Percentiles rank a stretch among this genome's conserved stretches.
These are phyloP conservation scores for Pardalotus punctatus DNA, from an alignment of 2,113 vertebrate species.

Conservation along the genomic window DNA sequence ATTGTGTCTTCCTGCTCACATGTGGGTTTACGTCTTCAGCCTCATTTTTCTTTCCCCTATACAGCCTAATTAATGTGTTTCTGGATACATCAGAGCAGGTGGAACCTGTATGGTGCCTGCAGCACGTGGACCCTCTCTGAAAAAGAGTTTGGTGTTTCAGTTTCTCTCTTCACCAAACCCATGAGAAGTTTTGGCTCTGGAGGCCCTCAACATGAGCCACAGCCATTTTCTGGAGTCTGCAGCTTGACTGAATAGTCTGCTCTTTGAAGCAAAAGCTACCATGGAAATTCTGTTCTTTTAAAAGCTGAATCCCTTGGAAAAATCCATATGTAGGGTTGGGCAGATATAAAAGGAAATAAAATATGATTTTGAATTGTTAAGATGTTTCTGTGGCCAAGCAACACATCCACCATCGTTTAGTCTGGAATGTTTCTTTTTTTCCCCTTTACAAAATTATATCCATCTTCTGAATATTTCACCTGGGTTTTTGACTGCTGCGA, in stretches of 20 bases:
- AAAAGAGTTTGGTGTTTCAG: not conserved
- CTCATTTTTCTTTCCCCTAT: not conserved
- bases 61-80: not conserved
- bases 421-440: not conserved
- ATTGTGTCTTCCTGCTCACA: not conserved
- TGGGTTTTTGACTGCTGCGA: not conserved
- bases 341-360: not conserved
- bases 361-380: not conserved
- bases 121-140: not conserved
- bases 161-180: not conserved
- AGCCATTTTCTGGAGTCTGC: not conserved
- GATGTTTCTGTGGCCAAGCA: not conserved
- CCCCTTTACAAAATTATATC: not conserved
- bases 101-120: not conserved
- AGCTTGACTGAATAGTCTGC: not conserved
- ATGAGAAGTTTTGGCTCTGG: not conserved
- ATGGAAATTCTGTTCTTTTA: not conserved
- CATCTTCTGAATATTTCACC: not conserved
- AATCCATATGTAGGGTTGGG: not conserved
- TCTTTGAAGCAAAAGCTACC: not conserved
- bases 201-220: not conserved
- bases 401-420: not conserved
- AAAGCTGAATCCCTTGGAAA: not conserved
- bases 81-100: not conserved
- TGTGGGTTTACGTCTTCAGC: not conserved